Base-by-base conservation (phyloP, 2,797 vertebrate genomes). In the Parambassis ranga region DNA sequence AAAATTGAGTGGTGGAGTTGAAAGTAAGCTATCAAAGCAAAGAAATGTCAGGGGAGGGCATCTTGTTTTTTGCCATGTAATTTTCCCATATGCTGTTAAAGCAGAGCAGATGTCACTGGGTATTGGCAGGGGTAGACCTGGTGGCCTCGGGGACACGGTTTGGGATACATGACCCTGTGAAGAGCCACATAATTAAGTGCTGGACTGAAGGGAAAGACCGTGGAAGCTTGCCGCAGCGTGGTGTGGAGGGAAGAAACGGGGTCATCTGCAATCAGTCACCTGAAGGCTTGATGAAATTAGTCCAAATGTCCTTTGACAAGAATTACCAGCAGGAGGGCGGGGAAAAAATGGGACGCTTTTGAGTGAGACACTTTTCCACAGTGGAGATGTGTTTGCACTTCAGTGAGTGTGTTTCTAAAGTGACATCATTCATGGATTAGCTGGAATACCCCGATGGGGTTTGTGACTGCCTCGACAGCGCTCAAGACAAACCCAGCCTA, bases 21-120 rank as follows among this genome's bases (percentile, higher is more conserved):
- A 67, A 71, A 83, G 66, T 50, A 37, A 89, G 66, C 65, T 86
- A 85, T 89, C 71, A 88, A 86, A 87, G 58, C 48, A 41, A 57
- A 65, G 66, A 83, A 86, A 79, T 80, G 69, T 73, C 74, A 71
- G 49, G 68, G 74, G 83, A 77, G 67, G 71, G 71, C 69, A 70
- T 67, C 69, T 78, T 80, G 67, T 82, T 79, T 85, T 75, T 81
- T 62, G 67, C 74, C 70, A 61, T 80, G 62, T 83, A 56, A 73
- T 83, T 84, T 79, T 67, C 61, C 78, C 78, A 82, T 84, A 76
- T 76, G 74, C 48, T 28, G 33, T 81, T 68, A 80, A 86, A 87
- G 71, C 68, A 63, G 77, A 83, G 71, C 84, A 86, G 76, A 85
- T 88, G 86, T 77, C 80, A 57, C 68, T 31, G 75, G 69, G 68